Evolutionary conservation across 2,797 vertebrate species (phyloP), one percentile per base, ranked within the genome.

Genomic region (Phrynocephalus guinanensis): DNA sequence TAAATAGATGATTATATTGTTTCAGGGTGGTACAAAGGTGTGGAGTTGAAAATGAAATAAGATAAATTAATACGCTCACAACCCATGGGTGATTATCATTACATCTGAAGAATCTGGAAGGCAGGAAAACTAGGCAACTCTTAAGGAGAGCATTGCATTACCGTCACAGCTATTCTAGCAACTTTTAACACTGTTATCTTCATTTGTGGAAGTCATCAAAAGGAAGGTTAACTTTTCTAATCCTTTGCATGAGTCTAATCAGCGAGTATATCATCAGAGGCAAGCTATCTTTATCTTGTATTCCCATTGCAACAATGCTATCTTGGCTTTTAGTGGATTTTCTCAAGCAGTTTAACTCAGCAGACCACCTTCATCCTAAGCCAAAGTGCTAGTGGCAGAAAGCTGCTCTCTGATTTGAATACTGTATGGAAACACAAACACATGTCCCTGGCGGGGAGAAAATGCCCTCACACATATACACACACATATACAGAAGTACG

Each of bases 141-240:
- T 89, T 84, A 44, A 85, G 3, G 7, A 66, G 13, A 5, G 5
- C 1, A 20, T 38, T 79, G 7, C 73, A 15, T 76, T 44, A 2
- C 6, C 3, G 52, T 56, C 52, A 56, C 52, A 56, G 52, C 48
- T 1, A 3, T 75, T 8, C 88, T 2, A 77, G 28, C 0, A 67
- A 83, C 0, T 15, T 72, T 30, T 68, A 68, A 84, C 33, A 38
- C 60, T 28, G 26, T 75, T 89, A 83, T 80, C 76, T 86, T 90
- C 71, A 86, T 83, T 89, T 86, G 76, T 15, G 30, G 8, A 1
- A 71, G 66, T 80, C 78, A 80, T 80, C 83, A 70, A 83, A 78
- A 71, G 75, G 72, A 67, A 83, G 81, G 86, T 71, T 87, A 87
- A 83, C 83, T 80, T 84, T 73, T 38, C 68, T 75, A 73, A 84